Evolutionary conservation across 2,888 invertebrate species (phyloP).

Genomic region (Himalopsyche japonica): DNA sequence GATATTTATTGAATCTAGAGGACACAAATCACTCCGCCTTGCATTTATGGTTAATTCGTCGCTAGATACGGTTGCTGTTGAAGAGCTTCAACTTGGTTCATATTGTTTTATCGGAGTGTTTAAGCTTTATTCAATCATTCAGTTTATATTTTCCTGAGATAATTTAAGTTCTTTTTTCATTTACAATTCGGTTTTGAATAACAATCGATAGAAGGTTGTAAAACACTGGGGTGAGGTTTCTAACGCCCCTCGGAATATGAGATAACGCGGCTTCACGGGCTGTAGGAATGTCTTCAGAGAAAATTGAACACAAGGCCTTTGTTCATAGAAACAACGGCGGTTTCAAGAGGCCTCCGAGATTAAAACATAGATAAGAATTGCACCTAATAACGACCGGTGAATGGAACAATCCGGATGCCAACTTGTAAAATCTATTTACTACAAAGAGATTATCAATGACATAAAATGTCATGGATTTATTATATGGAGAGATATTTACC

Average conservation of each 20-base stretch:
- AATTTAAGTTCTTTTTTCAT: too few species aligned
- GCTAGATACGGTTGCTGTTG: too few species aligned
- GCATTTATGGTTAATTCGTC: too few species aligned
- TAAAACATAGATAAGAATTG: slow-evolving; percentile 18
- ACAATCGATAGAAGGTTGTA: neutral
- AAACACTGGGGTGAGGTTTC: neutral
- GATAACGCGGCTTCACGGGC: slow-evolving; percentile 9
- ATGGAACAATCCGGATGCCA: slow-evolving; percentile 13
- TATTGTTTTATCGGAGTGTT: too few species aligned
- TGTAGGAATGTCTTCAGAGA: slow-evolving; percentile 22
- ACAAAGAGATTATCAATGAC: slow-evolving; percentile 31
- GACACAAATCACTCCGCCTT: too few species aligned
- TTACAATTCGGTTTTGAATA: neutral
- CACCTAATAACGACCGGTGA: slow-evolving; percentile 20
- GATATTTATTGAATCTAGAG: too few species aligned
- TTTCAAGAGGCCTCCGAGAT: neutral
- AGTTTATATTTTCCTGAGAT: too few species aligned
- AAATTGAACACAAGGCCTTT: slow-evolving; percentile 19
- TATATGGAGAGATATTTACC: slow-evolving; percentile 16
- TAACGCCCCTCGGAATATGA: slow-evolving; percentile 18
- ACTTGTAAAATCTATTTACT: slow-evolving; percentile 11
- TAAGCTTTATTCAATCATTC: too few species aligned
- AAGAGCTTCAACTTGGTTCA: too few species aligned
- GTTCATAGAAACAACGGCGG: slow-evolving; percentile 24
- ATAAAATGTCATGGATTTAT: slow-evolving; percentile 15